Percentiles rank a stretch among this genome's conserved stretches.
These are phyloP conservation scores for Antheraea assamensis DNA, from an alignment of 2,888 invertebrate genomes.

Conservation along the genomic window DNA sequence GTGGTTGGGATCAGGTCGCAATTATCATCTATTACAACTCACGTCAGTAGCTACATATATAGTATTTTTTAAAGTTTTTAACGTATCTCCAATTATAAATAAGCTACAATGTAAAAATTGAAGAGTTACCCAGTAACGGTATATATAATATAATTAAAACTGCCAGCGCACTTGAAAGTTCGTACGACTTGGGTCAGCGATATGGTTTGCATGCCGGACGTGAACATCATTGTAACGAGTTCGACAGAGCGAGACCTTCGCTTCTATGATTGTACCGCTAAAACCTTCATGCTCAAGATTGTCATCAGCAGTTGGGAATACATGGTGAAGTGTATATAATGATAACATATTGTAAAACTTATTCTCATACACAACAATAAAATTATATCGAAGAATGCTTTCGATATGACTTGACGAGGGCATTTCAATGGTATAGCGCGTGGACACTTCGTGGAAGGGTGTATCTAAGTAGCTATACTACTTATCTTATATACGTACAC, in stretches of 20 bases:
- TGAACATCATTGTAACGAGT: slow-evolving; percentile 88
- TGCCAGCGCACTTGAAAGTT: slow-evolving; percentile 81
- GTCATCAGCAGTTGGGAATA: slow-evolving; percentile 86
- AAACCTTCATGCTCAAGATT: slow-evolving; percentile 87
- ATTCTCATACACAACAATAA: background rate
- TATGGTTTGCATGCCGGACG: slow-evolving; percentile 88
- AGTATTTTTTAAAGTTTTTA: background rate
- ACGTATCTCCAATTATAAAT: background rate
- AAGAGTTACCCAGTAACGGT: background rate
- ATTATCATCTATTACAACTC: background rate
- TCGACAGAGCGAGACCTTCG: slow-evolving; percentile 90
- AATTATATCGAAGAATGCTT: too few species aligned
- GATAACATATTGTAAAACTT: background rate
- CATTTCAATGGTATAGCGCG: too few species aligned
- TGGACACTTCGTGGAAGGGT: too few species aligned
- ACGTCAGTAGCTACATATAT: background rate
- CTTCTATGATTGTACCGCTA: slow-evolving; percentile 90
- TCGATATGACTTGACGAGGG: too few species aligned
- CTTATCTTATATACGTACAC: too few species aligned
- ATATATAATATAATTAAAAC: background rate
- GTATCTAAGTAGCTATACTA: too few species aligned
- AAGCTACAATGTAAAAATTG: background rate
- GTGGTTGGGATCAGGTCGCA: too few species aligned
- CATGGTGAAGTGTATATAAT: slow-evolving; percentile 52
- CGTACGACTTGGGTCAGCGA: slow-evolving; percentile 88